A percentile compares a stretch with the other conserved stretches of the same genome.
These are phyloP conservation scores for Drosophila phalerata DNA, from an alignment of 2,888 invertebrate species.

Conservation along the genomic window DNA sequence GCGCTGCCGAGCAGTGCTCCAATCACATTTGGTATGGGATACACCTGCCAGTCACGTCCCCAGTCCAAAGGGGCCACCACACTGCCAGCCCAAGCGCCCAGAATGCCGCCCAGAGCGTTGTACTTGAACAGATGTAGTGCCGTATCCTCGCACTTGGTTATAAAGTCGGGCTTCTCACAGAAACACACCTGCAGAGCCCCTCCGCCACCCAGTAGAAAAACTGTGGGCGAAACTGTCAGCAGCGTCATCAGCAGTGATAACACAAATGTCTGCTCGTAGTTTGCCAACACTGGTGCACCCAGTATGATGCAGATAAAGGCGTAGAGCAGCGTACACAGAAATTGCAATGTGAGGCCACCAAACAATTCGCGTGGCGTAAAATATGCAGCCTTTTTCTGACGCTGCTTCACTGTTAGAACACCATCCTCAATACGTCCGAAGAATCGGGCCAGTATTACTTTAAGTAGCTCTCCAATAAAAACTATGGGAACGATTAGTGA, in stretches of 20 bases:
- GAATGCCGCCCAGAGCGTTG: conserved; percentile 85
- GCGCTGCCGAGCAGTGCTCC: conserved; percentile 88
- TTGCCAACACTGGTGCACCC: conserved; percentile 85
- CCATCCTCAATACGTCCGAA: conserved; percentile 79
- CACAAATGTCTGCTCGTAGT: conserved; percentile 85
- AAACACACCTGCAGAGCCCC: conserved; percentile 85
- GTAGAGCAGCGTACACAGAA: conserved; percentile 82
- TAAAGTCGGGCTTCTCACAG: conserved; percentile 84
- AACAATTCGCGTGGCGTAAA: conserved; percentile 82
- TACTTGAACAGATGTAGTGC: conserved; percentile 84
- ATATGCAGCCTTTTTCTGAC: conserved; percentile 79
- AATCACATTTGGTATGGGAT: conserved; percentile 89
- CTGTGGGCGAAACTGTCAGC: conserved; percentile 84
- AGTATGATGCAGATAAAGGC: conserved; percentile 84
- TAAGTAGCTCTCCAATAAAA: conserved; percentile 82
- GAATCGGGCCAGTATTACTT: conserved; percentile 82
- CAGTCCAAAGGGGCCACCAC: conserved; percentile 94
- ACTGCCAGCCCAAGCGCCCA: conserved; percentile 93
- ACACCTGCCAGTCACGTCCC: conserved; percentile 93
- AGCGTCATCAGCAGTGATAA: conserved; percentile 83
- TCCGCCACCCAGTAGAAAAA: conserved; percentile 84
- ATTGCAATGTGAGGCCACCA: conserved; percentile 82
- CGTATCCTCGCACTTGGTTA: conserved; percentile 83
- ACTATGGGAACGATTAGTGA: conserved; percentile 84
- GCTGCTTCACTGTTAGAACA: conserved; percentile 77